phyloP scores from a whole-genome alignment of 2,797 vertebrate species.

The Lemur catta region DNA sequence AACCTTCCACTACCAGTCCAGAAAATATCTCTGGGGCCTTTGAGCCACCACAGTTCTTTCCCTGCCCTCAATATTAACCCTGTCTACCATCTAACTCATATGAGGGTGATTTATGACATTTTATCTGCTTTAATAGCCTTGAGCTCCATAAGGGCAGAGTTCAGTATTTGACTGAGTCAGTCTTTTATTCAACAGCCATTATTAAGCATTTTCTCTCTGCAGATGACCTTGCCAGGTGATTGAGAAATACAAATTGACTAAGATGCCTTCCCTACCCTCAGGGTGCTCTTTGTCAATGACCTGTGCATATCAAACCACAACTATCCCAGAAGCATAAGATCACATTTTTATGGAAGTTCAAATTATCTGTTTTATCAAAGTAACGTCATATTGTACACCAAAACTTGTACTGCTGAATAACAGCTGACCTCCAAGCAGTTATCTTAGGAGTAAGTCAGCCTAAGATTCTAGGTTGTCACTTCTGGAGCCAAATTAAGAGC shows the following conservation, averaged over 20 bases:
- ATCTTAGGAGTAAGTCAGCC: not conserved
- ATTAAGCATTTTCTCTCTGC: not conserved
- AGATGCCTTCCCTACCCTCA: not conserved
- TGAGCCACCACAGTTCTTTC: not conserved
- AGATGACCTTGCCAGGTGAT: not conserved
- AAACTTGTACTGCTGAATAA: not conserved
- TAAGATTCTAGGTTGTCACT: not conserved
- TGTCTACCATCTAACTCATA: constrained; percentile 14
- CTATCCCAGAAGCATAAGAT: not conserved
- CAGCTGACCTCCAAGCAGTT: not conserved
- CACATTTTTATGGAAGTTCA: not conserved
- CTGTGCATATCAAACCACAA: not conserved
- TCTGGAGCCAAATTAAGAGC: constrained; percentile 24
- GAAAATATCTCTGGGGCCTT: not conserved
- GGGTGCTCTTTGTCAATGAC: not conserved
- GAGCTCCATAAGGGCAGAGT: constrained; percentile 43
- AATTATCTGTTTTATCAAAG: constrained; percentile 9
- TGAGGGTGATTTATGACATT: constrained; percentile 68
- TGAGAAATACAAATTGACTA: constrained; percentile 11
- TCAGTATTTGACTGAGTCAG: constrained; percentile 22
- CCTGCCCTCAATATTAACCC: not conserved
- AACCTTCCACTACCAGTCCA: not conserved
- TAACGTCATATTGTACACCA: not conserved
- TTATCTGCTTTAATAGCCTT: constrained; percentile 51
- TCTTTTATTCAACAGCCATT: constrained; percentile 41